Evolutionary conservation across 2,113 vertebrate genomes (phyloP), one percentile per base, ranked within the genome.

Genomic region (Scomber japonicus): DNA sequence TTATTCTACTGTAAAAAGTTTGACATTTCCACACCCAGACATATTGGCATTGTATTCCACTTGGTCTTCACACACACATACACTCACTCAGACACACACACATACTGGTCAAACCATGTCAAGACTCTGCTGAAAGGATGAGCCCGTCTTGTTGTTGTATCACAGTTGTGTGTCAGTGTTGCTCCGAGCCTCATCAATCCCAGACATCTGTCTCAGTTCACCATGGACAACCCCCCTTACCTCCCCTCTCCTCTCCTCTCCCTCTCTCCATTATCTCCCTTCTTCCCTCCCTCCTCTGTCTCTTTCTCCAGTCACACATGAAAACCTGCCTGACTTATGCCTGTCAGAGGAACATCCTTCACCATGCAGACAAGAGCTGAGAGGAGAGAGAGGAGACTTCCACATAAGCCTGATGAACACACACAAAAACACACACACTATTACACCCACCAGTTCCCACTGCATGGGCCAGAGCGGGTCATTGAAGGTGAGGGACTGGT

Each of bases 401-500:
- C 44, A 55, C 61, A 89, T 84, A 87, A 80, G 62, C 67, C 71
- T 73, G 56, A 78, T 84, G 72, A 73, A 69, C n/a, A 73, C 71
- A 64, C 62, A 71, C 64, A 73, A 27, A 73, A 10, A 71, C 24
- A 74, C 27, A 49, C 30, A 73, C 53, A 75, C 12, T 53, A 63
- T 80, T 72, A 78, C 65, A 93, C 95, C 85, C 93, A 96, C 95
- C 94, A 95, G 91, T 92, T 96, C 93, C 91, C 93, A 95, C 89
- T 93, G 89, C 92, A 93, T 67, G 91, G 94, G 93, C 94, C 96
- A 96, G 81, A 94, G 96, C 83, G 96, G 96, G 94, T 97, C 96
- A 94, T 96, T 97, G 95, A 96, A 96, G 94, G 96, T 90, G 94
- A 96, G 95, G 92, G 87, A 89, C 84, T 92, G 93, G 92, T 88